A percentile compares a stretch with the other conserved stretches of the same genome.
Conservation (phyloP, 2,113 vertebrate species). For the Pteruthius melanotis region DNA sequence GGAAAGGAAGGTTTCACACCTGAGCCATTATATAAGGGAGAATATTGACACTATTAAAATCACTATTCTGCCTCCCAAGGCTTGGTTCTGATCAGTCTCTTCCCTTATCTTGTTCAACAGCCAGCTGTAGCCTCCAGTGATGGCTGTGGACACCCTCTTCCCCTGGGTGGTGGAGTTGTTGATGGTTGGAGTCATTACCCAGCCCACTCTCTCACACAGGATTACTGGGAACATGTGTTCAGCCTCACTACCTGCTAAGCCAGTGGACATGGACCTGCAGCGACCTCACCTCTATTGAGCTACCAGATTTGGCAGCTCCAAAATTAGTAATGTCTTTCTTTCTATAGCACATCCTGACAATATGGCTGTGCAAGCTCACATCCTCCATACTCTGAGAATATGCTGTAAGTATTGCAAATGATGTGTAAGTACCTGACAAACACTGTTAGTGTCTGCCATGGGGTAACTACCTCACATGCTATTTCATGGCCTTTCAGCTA, state of each 20-base stretch:
- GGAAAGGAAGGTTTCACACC: not conserved
- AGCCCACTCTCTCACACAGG: not conserved
- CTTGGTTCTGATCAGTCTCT: not conserved
- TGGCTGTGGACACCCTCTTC: no score
- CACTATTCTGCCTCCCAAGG: not conserved
- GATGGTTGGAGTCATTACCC: not conserved
- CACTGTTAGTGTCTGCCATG: not conserved
- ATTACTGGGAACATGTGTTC: not conserved
- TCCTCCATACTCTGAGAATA: not conserved
- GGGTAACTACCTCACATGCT: not conserved
- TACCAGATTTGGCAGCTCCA: not conserved
- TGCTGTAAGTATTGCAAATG: not conserved
- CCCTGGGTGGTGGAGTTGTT: not conserved
- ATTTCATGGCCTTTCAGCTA: not conserved
- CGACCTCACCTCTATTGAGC: not conserved
- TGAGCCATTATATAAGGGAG: not conserved
- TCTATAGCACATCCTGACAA: not conserved
- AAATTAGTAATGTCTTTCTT: not conserved
- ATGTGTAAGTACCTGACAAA: not conserved
- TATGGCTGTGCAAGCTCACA: not conserved
- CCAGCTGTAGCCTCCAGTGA: not conserved
- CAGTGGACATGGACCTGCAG: not conserved
- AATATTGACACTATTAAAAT: not conserved
- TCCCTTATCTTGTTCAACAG: not conserved
- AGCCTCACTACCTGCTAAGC: not conserved